Evolutionary conservation across 1,140 invertebrate genomes (phyloP), one percentile per base, ranked within the genome.

Genomic region (Neuroterus valhalla): DNA sequence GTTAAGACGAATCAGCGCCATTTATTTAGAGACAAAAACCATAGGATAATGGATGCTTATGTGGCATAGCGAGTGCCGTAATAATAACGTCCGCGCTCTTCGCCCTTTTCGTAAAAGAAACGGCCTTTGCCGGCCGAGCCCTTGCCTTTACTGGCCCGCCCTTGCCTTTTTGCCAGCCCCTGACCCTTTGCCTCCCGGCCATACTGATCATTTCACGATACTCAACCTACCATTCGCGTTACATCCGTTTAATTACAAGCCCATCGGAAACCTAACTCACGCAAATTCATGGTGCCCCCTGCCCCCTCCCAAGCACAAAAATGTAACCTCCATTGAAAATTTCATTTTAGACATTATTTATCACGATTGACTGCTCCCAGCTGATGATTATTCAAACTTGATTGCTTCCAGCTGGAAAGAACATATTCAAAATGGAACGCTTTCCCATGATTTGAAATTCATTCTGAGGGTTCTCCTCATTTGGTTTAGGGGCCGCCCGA

Each of bases 1-100:
- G 82, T 85, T 84, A 82, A 84, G 78, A 80, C 74, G 73, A 85
- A 84, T 85, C 84, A 85, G 76, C 79, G 77, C 80, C 84, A 79
- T 81, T 82, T 84, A 84, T 85, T 84, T 84, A 81, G 76, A 82
- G 79, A 74, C 78, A 84, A 84, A 79, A 84, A 84, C 76, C 77
- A 68, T 66, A 79, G 80, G 70, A 84, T 84, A 81, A 84, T 80
- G 78, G 75, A 69, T 69, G 44, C 70, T 17, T 44, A 72, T 43
- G 43, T 15, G 43, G 17, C 46, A 68, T 78, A 78, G 79, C 76
- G 68, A 80, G 75, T 76, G 68, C 74, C 71, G 66, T 78, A 80
- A 79, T 84, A 80, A 81, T 79, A 80, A 84, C 70, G 68, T 72
- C 45, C 21, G 31, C 45, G 31, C 45, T 70, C n/a, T 70, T 23